A percentile compares a stretch with the other conserved stretches of the same genome.
phyloP scores from a whole-genome alignment of 2,888 invertebrate genomes.

The Nomada fabriciana region DNA sequence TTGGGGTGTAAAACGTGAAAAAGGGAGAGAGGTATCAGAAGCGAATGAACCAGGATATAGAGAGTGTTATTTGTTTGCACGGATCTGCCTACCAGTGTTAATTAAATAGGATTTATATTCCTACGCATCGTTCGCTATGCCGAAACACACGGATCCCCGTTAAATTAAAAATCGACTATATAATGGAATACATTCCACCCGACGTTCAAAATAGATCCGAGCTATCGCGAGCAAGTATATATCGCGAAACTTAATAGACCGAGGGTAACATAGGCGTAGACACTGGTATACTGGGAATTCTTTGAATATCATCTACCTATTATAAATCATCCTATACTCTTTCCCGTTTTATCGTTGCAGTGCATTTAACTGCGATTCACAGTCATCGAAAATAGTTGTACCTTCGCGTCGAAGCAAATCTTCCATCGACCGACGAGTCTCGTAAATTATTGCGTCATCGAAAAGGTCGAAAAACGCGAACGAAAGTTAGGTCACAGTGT shows the following conservation, averaged over 20 bases:
- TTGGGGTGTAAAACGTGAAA: constrained; percentile 48
- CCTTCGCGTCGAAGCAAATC: constrained; percentile 8
- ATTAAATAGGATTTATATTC: constrained; percentile 74
- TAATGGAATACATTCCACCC: constrained; percentile 21
- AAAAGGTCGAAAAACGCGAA: constrained; percentile 52
- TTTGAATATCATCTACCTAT: too few relatives aligned
- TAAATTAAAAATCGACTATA: constrained; percentile 65
- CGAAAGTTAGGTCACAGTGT: constrained; percentile 54
- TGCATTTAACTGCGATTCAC: not conserved
- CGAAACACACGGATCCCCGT: constrained; percentile 44
- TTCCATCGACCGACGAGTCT: not conserved
- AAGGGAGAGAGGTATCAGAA: constrained; percentile 52
- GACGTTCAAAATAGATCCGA: constrained; percentile 22
- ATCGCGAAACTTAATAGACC: not conserved
- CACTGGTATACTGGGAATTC: too few relatives aligned
- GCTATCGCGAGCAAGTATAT: constrained; percentile 7
- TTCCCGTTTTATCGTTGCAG: not conserved
- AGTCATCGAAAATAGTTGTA: not conserved
- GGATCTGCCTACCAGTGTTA: constrained; percentile 70
- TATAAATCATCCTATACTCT: not conserved
- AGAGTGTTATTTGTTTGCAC: constrained; percentile 69
- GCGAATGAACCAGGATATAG: constrained; percentile 51
- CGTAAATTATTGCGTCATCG: constrained; percentile 37
- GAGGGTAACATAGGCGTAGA: too few relatives aligned
- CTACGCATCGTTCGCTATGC: constrained; percentile 47